phyloP scores from a whole-genome alignment of 2,797 vertebrate species.

The Artibeus lituratus region DNA sequence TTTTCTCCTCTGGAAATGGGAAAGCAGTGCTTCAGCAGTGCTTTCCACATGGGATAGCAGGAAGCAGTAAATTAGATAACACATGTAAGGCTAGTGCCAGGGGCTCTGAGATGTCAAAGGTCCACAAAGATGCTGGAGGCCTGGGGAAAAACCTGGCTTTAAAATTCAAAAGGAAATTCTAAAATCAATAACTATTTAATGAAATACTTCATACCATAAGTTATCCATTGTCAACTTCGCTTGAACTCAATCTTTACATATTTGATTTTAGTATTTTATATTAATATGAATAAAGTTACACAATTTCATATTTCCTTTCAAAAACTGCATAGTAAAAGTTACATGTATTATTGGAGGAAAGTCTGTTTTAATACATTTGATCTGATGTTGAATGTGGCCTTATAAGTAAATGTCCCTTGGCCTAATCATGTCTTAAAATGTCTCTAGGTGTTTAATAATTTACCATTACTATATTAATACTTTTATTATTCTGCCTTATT shows the following conservation, averaged over 20 bases:
- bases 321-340: not conserved
- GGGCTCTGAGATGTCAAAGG: not conserved
- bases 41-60: not conserved
- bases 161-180: not conserved
- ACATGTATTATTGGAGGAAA: not conserved
- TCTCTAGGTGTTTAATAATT: not conserved
- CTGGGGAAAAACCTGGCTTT: not conserved
- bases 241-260: constrained; percentile 7
- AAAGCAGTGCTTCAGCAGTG: not conserved
- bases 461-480: not conserved
- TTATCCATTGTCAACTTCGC: not conserved
- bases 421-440: not conserved
- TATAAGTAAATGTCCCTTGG: not conserved
- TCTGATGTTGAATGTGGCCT: not conserved
- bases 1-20: not conserved
- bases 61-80: not conserved
- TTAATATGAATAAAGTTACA: not conserved
- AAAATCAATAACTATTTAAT: constrained; percentile 24
- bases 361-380: not conserved
- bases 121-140: not conserved
- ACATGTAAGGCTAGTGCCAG: not conserved
- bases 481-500: not conserved
- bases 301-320: constrained; percentile 1
- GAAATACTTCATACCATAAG: not conserved
- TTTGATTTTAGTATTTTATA: not conserved